phyloP scores from a whole-genome alignment of 2,888 invertebrate genomes.

The Eupithecia vulgata region DNA sequence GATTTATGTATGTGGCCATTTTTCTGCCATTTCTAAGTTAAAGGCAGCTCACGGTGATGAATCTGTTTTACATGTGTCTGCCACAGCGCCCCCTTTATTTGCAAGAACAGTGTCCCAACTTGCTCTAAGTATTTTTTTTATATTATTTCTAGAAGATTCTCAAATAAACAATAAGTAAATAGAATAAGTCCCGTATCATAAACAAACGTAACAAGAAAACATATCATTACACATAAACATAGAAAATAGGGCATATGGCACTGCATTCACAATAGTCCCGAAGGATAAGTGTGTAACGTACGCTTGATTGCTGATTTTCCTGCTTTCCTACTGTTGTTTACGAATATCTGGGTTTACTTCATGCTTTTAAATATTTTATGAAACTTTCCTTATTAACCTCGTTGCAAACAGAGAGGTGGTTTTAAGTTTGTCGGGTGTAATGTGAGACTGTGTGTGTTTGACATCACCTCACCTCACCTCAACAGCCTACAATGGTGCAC shows the following conservation, averaged over 20 bases:
- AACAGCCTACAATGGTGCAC: too few species aligned
- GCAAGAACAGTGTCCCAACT: too few species aligned
- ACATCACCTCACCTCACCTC: too few species aligned
- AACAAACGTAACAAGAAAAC: background rate
- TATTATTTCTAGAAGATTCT: background rate
- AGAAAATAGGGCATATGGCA: background rate
- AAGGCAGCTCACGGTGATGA: too few species aligned
- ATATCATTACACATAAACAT: background rate
- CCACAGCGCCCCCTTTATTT: too few species aligned
- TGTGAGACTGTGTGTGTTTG: background rate
- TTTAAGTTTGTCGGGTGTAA: background rate
- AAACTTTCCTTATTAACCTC: background rate
- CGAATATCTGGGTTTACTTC: background rate
- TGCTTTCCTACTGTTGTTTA: background rate
- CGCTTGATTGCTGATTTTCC: background rate
- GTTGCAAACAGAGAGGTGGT: background rate
- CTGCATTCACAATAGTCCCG: background rate
- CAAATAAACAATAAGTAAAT: background rate
- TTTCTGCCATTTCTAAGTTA: background rate
- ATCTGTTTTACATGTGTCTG: too few species aligned
- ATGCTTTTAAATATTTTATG: background rate
- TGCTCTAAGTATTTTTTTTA: background rate
- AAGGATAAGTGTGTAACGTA: background rate
- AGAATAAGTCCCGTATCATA: background rate
- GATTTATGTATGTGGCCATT: background rate